Evolutionary conservation across 64 coral and sea anemone genomes (phyloP).

Genomic region (Pocillopora damicornis): DNA sequence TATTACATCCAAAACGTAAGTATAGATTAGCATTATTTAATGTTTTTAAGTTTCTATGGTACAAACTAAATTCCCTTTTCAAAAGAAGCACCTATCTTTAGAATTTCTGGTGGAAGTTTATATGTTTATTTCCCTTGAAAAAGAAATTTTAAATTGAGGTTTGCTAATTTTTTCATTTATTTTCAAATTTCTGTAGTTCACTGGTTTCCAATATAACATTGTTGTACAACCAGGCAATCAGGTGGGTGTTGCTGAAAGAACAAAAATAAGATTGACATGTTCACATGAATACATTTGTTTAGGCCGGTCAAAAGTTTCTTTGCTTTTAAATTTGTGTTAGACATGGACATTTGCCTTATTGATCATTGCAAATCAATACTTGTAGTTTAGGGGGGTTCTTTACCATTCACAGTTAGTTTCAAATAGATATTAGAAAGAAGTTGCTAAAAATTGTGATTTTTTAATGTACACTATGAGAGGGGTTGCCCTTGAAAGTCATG

Average conservation of each 20-base stretch:
- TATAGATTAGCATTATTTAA: neutral
- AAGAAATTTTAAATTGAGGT: neutral
- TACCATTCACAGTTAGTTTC: no score
- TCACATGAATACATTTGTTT: neutral
- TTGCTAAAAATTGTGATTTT: no score
- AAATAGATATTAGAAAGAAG: no score
- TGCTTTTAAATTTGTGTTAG: no score
- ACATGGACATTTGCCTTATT: no score
- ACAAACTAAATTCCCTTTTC: neutral
- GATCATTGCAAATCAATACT: no score
- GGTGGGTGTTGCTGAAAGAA: conserved; percentile 26
- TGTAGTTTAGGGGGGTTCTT: no score
- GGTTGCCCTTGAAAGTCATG: no score
- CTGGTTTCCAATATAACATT: conserved; percentile 77
- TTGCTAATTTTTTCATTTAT: neutral
- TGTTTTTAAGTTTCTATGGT: neutral
- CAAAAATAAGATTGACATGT: neutral
- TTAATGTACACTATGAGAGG: no score
- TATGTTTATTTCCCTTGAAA: neutral
- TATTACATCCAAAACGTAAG: conserved; percentile 99
- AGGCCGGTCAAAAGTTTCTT: no score
- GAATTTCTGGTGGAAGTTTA: neutral
- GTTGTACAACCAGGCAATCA: conserved; percentile 91
- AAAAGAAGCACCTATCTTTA: neutral
- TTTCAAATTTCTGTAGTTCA: conserved; percentile 67